Evolutionary conservation across 2,888 invertebrate genomes (phyloP), one percentile per base, ranked within the genome.

Genomic region (Encarsia formosa): DNA sequence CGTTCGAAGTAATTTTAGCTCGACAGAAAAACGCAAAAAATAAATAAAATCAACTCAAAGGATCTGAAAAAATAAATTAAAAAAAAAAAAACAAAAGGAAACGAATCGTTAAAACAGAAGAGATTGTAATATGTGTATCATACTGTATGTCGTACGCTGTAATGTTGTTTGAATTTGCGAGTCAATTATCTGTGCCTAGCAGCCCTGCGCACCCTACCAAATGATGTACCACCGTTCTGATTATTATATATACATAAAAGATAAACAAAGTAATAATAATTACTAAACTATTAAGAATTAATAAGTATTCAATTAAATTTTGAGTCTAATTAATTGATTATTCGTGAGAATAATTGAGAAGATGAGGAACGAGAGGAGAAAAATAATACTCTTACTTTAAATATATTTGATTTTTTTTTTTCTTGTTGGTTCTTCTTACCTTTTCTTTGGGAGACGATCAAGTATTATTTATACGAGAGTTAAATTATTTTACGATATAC

Each of bases 111-210:
- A 52, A 55, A 31, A 44, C 40, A 35, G 57, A 56, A 57, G 59
- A 64, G n/a, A 64, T 58, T 66, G 65, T 65, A 68, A 65, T 68
- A 66, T 69, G 68, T 69, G 68, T 69, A 69, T 69, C 62, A 68
- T 72, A 73, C 65, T 73, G 68, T 73, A 71, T 73, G 73, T 73
- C 71, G 73, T 73, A 73, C 71, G 71, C 73, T 73, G 72, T 73
- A 72, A 73, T 71, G 73, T 73, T 73, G 71, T 73, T 73, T 73
- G 70, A 73, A 79, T 79, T 79, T 79, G 79, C 74, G 73, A 80
- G 80, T 80, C 79, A 80, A 80, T 80, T 80, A 80, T 78, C 79
- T 79, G 80, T 80, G 80, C 80, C 80, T 80, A 74, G 73, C 73
- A 72, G 73, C 70, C 73, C 73, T 73, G 73, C 71, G 73, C 73